Conservation (phyloP, 2,888 invertebrate genomes). For the Rhopalosiphum nymphaeae region DNA sequence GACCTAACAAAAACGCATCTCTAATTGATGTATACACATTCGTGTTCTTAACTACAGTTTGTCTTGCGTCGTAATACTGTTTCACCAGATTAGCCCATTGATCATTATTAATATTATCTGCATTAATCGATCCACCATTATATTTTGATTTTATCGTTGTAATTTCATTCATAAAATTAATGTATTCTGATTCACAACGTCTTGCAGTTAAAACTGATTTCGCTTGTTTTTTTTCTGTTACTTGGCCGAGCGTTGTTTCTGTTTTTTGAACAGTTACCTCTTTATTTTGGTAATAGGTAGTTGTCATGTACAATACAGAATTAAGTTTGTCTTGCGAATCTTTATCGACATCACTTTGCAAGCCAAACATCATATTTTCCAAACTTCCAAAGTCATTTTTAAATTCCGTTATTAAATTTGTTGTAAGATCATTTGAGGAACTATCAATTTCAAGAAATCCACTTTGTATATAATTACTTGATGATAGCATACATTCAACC, state of each 20-base stretch:
- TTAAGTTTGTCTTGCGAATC: neutral
- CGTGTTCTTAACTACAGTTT: neutral
- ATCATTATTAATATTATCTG: neutral
- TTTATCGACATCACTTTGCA: neutral
- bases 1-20: slow-evolving; percentile 13
- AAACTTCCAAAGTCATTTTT: neutral
- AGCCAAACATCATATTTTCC: neutral
- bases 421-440: neutral
- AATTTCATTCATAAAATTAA: neutral
- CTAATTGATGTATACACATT: neutral
- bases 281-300: slow-evolving; percentile 9
- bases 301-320: slow-evolving; percentile 13
- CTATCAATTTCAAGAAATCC: slow-evolving; percentile 1
- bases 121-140: too few relatives aligned
- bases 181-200: neutral
- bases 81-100: neutral
- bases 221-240: neutral
- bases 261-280: neutral
- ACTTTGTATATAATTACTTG: slow-evolving; percentile 9
- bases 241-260: neutral
- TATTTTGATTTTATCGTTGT: neutral
- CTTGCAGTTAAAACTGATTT: neutral
- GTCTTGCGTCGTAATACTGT: neutral
- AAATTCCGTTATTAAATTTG: neutral
- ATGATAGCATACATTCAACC: slow-evolving; percentile 18